phyloP scores from a whole-genome alignment of 1,140 invertebrate species.

The Dreissena rostriformis region DNA sequence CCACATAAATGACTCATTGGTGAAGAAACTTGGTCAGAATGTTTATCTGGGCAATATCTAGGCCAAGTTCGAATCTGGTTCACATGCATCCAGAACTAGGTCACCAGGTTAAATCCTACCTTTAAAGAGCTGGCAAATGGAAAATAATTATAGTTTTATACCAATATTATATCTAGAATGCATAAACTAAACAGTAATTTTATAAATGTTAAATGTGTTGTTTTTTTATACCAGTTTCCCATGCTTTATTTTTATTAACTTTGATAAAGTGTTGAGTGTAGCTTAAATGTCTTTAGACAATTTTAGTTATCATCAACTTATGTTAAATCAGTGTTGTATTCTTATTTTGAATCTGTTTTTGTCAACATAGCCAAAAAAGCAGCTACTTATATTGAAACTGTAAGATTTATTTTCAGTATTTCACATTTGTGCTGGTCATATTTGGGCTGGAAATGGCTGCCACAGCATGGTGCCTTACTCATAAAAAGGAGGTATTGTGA shows the following conservation, averaged over 20 bases:
- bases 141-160: no score
- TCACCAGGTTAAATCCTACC: no score
- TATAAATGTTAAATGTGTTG: no score
- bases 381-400: not conserved
- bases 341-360: not conserved
- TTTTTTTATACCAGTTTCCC: not conserved
- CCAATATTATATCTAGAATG: no score
- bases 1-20: no score
- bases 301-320: not conserved
- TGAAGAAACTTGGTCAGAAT: no score
- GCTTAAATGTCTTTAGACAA: not conserved
- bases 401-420: slow-evolving; percentile 86
- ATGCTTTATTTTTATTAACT: not conserved
- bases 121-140: no score
- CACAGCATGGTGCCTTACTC: slow-evolving; percentile 90
- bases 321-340: not conserved
- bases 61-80: no score
- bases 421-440: slow-evolving; percentile 90
- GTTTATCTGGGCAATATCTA: no score
- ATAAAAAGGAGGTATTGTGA: slow-evolving; percentile 86
- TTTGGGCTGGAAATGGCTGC: slow-evolving; percentile 90
- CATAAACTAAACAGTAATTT: no score
- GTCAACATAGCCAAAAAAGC: not conserved
- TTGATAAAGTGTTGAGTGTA: not conserved
- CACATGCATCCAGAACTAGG: no score